Conservation (phyloP, 2,113 vertebrate genomes). For the Zosterops hypoxanthus region DNA sequence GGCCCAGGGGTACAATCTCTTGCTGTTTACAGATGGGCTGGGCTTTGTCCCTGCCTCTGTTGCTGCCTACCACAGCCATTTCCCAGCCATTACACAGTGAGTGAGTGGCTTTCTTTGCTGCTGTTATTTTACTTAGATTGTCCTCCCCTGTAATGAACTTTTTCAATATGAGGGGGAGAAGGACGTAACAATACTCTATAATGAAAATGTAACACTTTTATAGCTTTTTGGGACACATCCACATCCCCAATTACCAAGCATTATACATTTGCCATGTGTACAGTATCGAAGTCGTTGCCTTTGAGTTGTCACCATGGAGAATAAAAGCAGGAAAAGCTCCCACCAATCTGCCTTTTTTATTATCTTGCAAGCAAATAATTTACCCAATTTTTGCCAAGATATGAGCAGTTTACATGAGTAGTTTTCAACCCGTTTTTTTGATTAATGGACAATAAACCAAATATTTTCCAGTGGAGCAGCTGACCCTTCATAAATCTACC, state of each 20-base stretch:
- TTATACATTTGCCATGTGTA: not conserved
- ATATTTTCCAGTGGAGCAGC: not conserved
- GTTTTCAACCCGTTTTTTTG: not conserved
- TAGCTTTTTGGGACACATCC: not conserved
- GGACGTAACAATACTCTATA: not conserved
- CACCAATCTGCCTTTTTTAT: slow-evolving; percentile 36
- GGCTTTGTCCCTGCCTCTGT: not conserved
- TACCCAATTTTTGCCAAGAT: not conserved
- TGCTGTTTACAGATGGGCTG: not conserved
- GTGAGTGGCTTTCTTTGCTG: not conserved
- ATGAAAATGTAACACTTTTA: not conserved
- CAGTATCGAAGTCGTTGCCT: not conserved
- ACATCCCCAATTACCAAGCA: not conserved
- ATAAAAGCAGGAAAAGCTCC: slow-evolving; percentile 53
- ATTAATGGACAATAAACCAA: not conserved
- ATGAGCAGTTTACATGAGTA: not conserved
- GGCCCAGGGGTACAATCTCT: not conserved
- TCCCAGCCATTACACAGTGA: not conserved
- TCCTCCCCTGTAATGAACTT: not conserved
- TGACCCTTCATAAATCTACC: not conserved
- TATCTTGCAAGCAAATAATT: not conserved
- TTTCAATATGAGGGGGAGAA: not conserved
- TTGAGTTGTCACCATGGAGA: slow-evolving; percentile 41
- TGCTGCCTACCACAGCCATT: not conserved
- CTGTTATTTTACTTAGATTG: not conserved